Evolutionary conservation across 2,113 vertebrate species (phyloP), one percentile per base, ranked within the genome.

Genomic region (Cavia porcellus): DNA sequence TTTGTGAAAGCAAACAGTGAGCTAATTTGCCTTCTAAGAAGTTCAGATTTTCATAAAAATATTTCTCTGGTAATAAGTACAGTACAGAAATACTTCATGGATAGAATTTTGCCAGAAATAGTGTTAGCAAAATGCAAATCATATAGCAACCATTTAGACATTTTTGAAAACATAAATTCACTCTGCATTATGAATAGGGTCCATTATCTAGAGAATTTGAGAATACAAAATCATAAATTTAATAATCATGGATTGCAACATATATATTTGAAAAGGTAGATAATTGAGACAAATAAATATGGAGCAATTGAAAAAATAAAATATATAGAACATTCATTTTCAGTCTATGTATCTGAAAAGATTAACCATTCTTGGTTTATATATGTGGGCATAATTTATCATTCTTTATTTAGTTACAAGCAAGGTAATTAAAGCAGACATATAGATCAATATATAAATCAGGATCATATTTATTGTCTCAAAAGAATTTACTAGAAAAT

Each of bases 101-200:
- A 74, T 42, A 89, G 14, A 81, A 93, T 96, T 75, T 84, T 88
- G 2, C 47, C 42, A 52, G 45, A 84, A 97, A 85, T 0, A 57
- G 80, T 55, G 52, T 50, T 64, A 19, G 38, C 42, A 68, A 92
- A 89, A 38, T 52, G 85, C 9, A 96, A 96, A 88, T 82, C 28
- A 62, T 70, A 88, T 38, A 83, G 9, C 14, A 85, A 97, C 42
- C 13, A 72, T 86, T 89, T 92, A 85, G 80, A 61, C 6, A 79
- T 62, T 86, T 96, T 50, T 35, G 3, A 92, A 95, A 75, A 83
- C 38, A 6, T 86, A 94, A 89, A 95, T 66, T 90, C n/a, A 79
- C 24, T 92, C 62, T 79, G 32, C 64, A 14, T 55, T 86, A 89
- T 86, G 47, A 89, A 90, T 64, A 90, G 72, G 86, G 66, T 7